These are phyloP conservation scores for Pterostichus niger DNA, from an alignment of 2,888 invertebrate species.

Conservation along the genomic window DNA sequence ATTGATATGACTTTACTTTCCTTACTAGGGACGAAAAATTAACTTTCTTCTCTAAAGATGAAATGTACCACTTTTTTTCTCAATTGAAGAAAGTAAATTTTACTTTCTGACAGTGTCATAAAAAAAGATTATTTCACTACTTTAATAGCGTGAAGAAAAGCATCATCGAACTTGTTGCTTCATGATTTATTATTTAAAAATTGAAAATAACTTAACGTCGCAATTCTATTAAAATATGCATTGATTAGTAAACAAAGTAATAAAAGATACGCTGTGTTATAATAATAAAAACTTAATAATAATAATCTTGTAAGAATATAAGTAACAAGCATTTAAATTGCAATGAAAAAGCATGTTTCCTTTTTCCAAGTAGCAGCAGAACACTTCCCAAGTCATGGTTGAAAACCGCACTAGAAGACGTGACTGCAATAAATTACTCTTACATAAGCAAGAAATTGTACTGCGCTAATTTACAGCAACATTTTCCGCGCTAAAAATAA, in stretches of 20 bases:
- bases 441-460: slow-evolving; percentile 10
- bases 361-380: not conserved
- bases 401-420: not conserved
- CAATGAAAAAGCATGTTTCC: not conserved
- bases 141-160: too few relatives aligned
- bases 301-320: not conserved
- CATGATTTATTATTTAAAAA: not conserved
- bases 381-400: too few relatives aligned
- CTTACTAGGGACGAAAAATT: too few relatives aligned
- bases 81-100: too few relatives aligned
- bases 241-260: not conserved
- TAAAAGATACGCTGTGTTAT: not conserved
- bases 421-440: not conserved
- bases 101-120: too few relatives aligned
- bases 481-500: slow-evolving; percentile 3
- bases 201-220: not conserved
- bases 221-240: not conserved
- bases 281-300: not conserved
- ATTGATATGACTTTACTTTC: too few relatives aligned
- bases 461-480: not conserved
- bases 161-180: too few relatives aligned
- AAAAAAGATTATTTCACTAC: too few relatives aligned
- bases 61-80: too few relatives aligned
- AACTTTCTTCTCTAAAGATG: too few relatives aligned
- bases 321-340: not conserved